Evolutionary conservation across 2,113 vertebrate genomes (phyloP).

Genomic region (Oryzias celebensis): DNA sequence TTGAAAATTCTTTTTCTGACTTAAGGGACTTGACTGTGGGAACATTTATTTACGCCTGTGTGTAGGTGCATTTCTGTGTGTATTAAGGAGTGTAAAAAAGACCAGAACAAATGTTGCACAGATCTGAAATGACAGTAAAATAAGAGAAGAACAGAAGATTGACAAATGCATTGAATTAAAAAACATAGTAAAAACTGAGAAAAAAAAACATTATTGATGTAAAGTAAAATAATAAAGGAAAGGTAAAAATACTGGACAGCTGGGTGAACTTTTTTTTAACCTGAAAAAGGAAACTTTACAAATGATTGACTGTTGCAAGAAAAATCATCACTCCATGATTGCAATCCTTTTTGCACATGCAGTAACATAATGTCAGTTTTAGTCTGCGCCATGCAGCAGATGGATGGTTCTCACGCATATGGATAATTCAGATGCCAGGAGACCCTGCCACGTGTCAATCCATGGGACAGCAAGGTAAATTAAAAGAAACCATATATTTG

Average conservation of each 20-base stretch:
- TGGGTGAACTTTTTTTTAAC: conserved; percentile 6
- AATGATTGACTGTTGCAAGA: conserved; percentile 41
- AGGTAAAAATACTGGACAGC: conserved; percentile 6
- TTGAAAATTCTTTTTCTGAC: conserved; percentile 48
- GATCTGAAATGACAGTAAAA: conserved; percentile 58
- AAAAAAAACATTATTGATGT: conserved; percentile 20
- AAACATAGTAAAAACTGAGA: conserved; percentile 36
- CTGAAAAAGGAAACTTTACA: conserved; percentile 33
- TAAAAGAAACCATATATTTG: conserved; percentile 52
- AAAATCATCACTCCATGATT: conserved; percentile 53
- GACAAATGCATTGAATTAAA: conserved; percentile 48
- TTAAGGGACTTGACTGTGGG: conserved; percentile 45
- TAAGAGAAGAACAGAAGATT: conserved; percentile 53
- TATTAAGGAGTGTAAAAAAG: conserved; percentile 11
- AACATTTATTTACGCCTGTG: conserved; percentile 50
- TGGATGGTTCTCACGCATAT: conserved; percentile 47
- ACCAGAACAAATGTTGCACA: conserved; percentile 30
- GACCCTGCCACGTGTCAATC: conserved; percentile 49
- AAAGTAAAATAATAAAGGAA: conserved; percentile 47
- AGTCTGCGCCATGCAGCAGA: conserved; percentile 43
- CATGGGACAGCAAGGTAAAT: conserved; percentile 33
- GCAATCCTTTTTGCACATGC: conserved; percentile 35
- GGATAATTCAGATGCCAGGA: conserved; percentile 48
- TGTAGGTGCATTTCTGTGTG: conserved; percentile 1
- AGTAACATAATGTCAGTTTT: conserved; percentile 63